These are phyloP conservation scores for Carcina quercana DNA, from an alignment of 2,888 invertebrate genomes.

Conservation along the genomic window DNA sequence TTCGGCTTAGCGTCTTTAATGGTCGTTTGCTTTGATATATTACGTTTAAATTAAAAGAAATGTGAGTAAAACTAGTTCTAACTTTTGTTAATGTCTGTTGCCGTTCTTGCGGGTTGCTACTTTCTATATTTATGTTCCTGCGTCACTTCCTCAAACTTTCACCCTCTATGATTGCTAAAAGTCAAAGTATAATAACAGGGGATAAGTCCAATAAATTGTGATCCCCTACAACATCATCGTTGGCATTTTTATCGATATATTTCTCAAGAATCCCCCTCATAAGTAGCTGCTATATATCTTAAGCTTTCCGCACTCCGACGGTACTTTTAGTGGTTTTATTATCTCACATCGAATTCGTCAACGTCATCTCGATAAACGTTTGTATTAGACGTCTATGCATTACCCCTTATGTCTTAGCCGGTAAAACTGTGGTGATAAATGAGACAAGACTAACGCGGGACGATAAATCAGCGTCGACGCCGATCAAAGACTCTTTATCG, in stretches of 20 bases:
- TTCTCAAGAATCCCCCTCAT: constrained; percentile 7
- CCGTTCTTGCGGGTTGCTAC: too few species aligned
- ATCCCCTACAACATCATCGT: constrained; percentile 23
- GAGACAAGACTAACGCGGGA: constrained; percentile 45
- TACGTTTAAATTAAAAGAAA: too few species aligned
- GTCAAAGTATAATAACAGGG: constrained; percentile 26
- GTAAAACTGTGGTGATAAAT: constrained; percentile 57
- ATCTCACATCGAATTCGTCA: constrained; percentile 42
- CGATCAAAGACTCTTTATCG: constrained; percentile 31
- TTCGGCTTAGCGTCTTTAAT: too few species aligned
- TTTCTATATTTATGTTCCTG: background rate
- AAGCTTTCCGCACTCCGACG: constrained; percentile 4
- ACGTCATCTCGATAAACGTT: constrained; percentile 41
- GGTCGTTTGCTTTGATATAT: too few species aligned
- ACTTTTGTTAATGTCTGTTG: too few species aligned
- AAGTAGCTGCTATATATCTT: constrained; percentile 13
- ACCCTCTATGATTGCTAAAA: constrained; percentile 18
- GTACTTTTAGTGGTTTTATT: constrained; percentile 19
- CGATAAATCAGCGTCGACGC: constrained; percentile 50
- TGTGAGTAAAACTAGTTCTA: too few species aligned
- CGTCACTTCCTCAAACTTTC: constrained; percentile 5
- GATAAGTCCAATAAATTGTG: constrained; percentile 27
- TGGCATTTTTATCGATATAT: constrained; percentile 12
- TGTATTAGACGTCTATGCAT: constrained; percentile 39
- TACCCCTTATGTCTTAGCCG: constrained; percentile 47